Base-by-base conservation (phyloP, 2,888 invertebrate species). In the Dasypogon diadema region DNA sequence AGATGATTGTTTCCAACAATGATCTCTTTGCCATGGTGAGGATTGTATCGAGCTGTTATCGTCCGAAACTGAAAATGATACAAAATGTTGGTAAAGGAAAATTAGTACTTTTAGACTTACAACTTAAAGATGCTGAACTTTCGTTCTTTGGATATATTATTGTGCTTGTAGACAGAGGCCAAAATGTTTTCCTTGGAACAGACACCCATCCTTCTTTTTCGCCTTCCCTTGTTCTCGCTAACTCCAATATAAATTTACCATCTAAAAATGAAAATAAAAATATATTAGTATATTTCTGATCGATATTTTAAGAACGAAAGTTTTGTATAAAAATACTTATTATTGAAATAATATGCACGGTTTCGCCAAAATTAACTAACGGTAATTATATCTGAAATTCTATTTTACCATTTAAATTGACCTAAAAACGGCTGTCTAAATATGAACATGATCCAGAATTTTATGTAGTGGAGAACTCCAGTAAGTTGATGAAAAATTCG, bases 21-120 rank as follows among this genome's bases (percentile, higher is more conserved):
- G 94, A 87, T 95, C 95, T 81, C 95, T 90, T 87, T 94, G 93
- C 93, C 95, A 95, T 78, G 95, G 95, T 82, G 95, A 95, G 80
- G 95, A 95, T 86, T 95, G 94, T 84, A 95, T 90, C 80, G 95
- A 95, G 83, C 93, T 94, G 87, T 94, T 95, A 87, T 95, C 95
- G 88, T 95, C 95, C 82, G 95, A 94, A 87, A 93, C 92, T 92
- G 81, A 65, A 85, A 84, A 79, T 54, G 18, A 77, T 80, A 34
- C 2, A 63, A 65, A 54, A 51, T 56, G 42, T 6, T 21, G 60
- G 10, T 18, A 42, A 56, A 48, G 16, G 37, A 24, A 12, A 16
- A 16, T 48, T n/a, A 6, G 16, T 3, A 21, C 16, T 16, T 54
- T 2, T 16, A 54, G 12, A 56, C 89, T 88, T 87, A 92, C 92